These are phyloP conservation scores for Myathropa florea DNA, from an alignment of 2,888 invertebrate genomes.

Conservation along the genomic window DNA sequence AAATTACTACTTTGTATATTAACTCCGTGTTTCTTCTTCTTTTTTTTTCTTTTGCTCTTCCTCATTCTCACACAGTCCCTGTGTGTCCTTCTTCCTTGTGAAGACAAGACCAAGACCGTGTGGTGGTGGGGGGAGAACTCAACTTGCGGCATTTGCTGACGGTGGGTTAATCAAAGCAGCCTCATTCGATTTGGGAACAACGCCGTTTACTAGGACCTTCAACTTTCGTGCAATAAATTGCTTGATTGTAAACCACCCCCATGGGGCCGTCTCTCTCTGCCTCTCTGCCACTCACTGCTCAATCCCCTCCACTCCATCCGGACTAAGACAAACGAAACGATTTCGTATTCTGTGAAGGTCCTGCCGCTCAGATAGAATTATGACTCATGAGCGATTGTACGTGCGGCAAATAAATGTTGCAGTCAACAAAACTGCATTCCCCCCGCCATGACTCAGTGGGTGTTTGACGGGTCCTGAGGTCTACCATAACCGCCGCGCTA, in stretches of 20 bases:
- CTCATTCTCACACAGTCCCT: not conserved
- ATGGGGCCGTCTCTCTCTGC: slow-evolving; percentile 28
- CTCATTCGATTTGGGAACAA: slow-evolving; percentile 68
- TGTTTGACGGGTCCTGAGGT: not conserved
- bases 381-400: slow-evolving; percentile 72
- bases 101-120: slow-evolving; percentile 32
- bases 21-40: slow-evolving; percentile 50
- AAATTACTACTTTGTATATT: slow-evolving; percentile 72
- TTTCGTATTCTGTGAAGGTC: slow-evolving; percentile 68
- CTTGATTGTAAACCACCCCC: slow-evolving; percentile 71
- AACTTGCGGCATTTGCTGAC: slow-evolving; percentile 55
- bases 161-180: slow-evolving; percentile 70
- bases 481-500: not conserved
- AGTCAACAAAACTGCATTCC: slow-evolving; percentile 67
- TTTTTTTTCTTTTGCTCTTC: not conserved
- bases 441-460: no score
- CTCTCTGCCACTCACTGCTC: not conserved
- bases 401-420: slow-evolving; percentile 72
- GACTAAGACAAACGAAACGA: slow-evolving; percentile 52
- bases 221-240: slow-evolving; percentile 70
- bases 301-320: not conserved
- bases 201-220: slow-evolving; percentile 55
- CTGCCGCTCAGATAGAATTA: slow-evolving; percentile 72
- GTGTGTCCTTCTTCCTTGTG: not conserved
- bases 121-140: slow-evolving; percentile 31